Conservation (phyloP, 2,888 invertebrate species). For the Horisme vitalbata region DNA sequence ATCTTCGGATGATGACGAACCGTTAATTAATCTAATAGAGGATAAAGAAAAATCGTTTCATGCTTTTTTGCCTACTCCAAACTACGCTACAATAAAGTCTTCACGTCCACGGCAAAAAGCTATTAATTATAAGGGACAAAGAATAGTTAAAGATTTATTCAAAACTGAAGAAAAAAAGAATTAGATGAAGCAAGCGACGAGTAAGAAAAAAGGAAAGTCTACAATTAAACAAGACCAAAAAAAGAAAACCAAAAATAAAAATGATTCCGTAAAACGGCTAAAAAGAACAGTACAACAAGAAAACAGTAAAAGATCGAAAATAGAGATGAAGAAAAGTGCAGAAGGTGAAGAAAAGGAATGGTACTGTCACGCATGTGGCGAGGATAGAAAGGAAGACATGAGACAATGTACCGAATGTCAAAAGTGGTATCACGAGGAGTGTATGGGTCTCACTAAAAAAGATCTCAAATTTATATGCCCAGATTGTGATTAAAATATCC, state of each 20-base stretch:
- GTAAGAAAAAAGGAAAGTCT: neutral
- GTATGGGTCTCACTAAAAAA: conserved; percentile 18
- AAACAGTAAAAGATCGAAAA: conserved; percentile 16
- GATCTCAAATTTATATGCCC: conserved; percentile 31
- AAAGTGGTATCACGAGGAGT: no score
- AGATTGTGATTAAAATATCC: conserved; percentile 26
- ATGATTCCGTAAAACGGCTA: no score
- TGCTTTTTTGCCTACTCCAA: conserved; percentile 36
- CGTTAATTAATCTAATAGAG: conserved; percentile 12
- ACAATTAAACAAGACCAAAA: conserved; percentile 5
- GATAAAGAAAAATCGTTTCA: conserved; percentile 35
- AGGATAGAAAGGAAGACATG: conserved; percentile 29
- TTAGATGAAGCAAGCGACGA: neutral
- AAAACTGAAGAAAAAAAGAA: conserved; percentile 16
- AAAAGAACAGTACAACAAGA: conserved; percentile 6
- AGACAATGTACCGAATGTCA: no score
- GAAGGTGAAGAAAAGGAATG: conserved; percentile 15
- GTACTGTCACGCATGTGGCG: conserved; percentile 26
- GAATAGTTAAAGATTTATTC: conserved; percentile 25
- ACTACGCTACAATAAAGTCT: conserved; percentile 32
- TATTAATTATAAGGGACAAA: conserved; percentile 11
- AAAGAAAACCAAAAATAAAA: no score
- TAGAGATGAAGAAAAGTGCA: no score
- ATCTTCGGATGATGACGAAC: conserved; percentile 27
- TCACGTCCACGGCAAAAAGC: conserved; percentile 9